A percentile compares a stretch with the other conserved stretches of the same genome.
Conservation (phyloP, 2,113 vertebrate species). For the Cranoglanis bouderius region DNA sequence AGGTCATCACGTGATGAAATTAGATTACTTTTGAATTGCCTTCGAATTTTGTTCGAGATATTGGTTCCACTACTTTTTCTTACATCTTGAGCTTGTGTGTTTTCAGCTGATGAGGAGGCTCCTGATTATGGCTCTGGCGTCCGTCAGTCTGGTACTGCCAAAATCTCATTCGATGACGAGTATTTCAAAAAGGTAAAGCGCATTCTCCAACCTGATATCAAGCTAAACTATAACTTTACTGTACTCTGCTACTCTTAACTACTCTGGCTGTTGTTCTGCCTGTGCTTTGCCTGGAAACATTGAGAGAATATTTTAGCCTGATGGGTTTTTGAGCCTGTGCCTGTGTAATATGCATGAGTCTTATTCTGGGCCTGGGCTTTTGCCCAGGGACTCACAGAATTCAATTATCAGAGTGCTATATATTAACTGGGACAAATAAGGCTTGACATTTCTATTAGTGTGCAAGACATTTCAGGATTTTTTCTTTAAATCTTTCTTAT, state of each 20-base stretch:
- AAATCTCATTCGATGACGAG: constrained; percentile 97
- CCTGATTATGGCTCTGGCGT: constrained; percentile 98
- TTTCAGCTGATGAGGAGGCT: constrained; percentile 92
- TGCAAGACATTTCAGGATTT: constrained; percentile 15
- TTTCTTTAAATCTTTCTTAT: too few species aligned
- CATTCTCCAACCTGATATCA: background rate
- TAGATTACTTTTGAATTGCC: background rate
- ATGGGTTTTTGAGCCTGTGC: background rate
- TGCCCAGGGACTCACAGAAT: background rate
- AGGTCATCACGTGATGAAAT: background rate
- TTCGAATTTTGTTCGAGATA: background rate
- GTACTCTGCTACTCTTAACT: too few species aligned
- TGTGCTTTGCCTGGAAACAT: background rate
- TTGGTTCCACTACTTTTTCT: background rate
- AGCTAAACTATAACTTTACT: background rate
- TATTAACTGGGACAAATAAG: background rate
- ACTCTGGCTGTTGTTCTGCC: background rate
- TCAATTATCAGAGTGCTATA: background rate
- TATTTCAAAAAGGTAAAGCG: constrained; percentile 89
- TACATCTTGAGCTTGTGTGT: background rate
- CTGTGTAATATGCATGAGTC: background rate
- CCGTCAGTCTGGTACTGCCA: constrained; percentile 95
- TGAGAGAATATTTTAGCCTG: background rate
- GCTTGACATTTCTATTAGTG: constrained; percentile 21
- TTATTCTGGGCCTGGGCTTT: background rate